Evolutionary conservation across 2,797 vertebrate genomes (phyloP), one percentile per base, ranked within the genome.

Genomic region (Kryptopterus vitreolus): DNA sequence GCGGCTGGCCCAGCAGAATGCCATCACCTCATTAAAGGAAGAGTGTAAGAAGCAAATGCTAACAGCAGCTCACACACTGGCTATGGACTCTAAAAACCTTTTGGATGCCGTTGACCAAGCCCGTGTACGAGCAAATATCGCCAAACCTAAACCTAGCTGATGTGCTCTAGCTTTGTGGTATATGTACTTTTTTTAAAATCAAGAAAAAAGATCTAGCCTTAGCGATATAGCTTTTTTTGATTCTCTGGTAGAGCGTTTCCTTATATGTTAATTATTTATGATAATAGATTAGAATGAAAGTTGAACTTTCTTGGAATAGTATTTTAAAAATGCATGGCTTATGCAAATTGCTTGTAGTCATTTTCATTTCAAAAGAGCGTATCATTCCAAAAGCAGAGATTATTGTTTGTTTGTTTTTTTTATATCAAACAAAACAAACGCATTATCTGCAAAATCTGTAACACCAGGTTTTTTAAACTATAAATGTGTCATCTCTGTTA

Each of bases 41-140:
- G 94, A 95, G 57, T 95, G 95, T 85, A 95, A 94, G 86, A 92
- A 95, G 26, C 95, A 95, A 90, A 96, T 96, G 95, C 88, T 96
- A 82, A 89, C 90, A 0, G 94, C 94, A 1, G 95, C 95, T 24
- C 95, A 96, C 90, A 92, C 95, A 0, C 87, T 98, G 87, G 94
- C 96, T 0, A 94, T 98, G 88, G 95, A 95, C 0, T 91, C 95
- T 91, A 93, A 95, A 90, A 93, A 95, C 88, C 89, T 98, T 73
- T 93, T 92, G 83, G 91, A 94, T 0, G 92, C 93, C 3, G 95
- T 96, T 84, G 95, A 95, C 83, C 95, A 95, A 87, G 94, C 95
- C 81, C 93, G 91, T 77, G 90, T 95, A 57, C 89, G 91, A 78
- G 93, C 90, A 80, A 92, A 94, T 26, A 87, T 93, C 53, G 95